Base-by-base conservation (phyloP, 1,140 invertebrate genomes). In the Saxidomus purpurata region DNA sequence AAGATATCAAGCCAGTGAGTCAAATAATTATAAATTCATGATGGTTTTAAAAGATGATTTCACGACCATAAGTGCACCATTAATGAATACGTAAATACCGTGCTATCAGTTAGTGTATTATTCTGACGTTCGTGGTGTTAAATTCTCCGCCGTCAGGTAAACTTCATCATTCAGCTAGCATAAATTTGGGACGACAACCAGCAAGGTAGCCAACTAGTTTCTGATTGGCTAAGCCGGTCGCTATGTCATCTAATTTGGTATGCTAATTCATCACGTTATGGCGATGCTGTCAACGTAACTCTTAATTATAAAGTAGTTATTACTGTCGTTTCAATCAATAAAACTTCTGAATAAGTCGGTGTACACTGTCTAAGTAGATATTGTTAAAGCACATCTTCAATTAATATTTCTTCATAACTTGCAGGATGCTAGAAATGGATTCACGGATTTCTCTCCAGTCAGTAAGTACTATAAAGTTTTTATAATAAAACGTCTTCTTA, bases 381-480 rank as follows among this genome's bases (percentile, higher is more conserved):
- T 15, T 43, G 15, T 43, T 43, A 43, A 43, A 43, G 4, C 43
- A 43, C 43, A 15, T 43, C 43, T 25, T 79, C 34, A 49, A 38
- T 77, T 36, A 77, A 13, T 76, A 17, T 87, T 59, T 76, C 71
- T 59, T 67, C n/a, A 0, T 43, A 11, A 76, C 77, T 47, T 40
- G 1, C 34, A 77, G 47, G 36, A 59, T 87, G 71, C 34, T 79
- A 34, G 76, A 77, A 34, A 87, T 79, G 69, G 85, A 87, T 17
- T 87, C 85, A 40, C 79, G 85, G 43, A 82, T 82, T 11, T 76
- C 85, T 17, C 59, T 87, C 2, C 85, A 87, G 25, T 63, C 85
- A 3, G 85, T 87, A 79, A 79, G 85, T 67, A 43, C n/a, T n/a
- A n/a, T n/a, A n/a, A n/a, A n/a, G n/a, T n/a, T n/a, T n/a, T n/a